A percentile compares a stretch with the other conserved stretches of the same genome.
Evolutionary conservation across 2,888 invertebrate species (phyloP).

Genomic region (Strigamia crassipes): DNA sequence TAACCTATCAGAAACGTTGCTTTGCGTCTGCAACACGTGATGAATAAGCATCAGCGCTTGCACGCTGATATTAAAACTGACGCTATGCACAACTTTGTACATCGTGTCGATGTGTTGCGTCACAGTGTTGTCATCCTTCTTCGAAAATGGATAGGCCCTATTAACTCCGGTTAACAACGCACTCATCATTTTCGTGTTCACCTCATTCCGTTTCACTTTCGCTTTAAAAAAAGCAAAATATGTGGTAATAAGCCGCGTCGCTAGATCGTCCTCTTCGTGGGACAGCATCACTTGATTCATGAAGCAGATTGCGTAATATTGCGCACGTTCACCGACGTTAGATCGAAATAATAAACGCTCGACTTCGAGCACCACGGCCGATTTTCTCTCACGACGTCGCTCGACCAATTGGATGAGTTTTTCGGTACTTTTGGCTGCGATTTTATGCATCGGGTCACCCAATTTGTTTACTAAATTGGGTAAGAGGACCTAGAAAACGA

Average conservation of each 20-base stretch:
- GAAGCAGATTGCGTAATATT: constrained; percentile 92
- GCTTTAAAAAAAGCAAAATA: constrained; percentile 97
- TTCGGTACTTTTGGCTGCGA: constrained; percentile 86
- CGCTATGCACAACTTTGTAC: constrained; percentile 79
- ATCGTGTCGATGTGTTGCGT: constrained; percentile 73
- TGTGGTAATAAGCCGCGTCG: constrained; percentile 81
- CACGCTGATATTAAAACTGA: constrained; percentile 71
- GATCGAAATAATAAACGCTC: constrained; percentile 86
- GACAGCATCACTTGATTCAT: constrained; percentile 81
- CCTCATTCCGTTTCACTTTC: constrained; percentile 77
- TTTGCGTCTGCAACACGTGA: constrained; percentile 66
- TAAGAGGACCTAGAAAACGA: constrained; percentile 68
- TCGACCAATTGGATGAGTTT: constrained; percentile 79
- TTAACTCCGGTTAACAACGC: constrained; percentile 81
- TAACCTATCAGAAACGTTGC: constrained; percentile 64
- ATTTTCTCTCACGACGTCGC: constrained; percentile 90
- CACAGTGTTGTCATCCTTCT: constrained; percentile 64
- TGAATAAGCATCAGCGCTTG: constrained; percentile 68
- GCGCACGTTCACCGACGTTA: constrained; percentile 82
- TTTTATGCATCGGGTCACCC: constrained; percentile 86
- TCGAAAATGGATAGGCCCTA: constrained; percentile 81
- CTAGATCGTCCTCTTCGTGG: constrained; percentile 73
- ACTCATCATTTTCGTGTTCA: constrained; percentile 82
- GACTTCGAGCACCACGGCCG: constrained; percentile 81
- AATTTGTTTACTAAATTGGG: constrained; percentile 88